Evolutionary conservation across 2,113 vertebrate genomes (phyloP).

Genomic region (Peromyscus californicus): DNA sequence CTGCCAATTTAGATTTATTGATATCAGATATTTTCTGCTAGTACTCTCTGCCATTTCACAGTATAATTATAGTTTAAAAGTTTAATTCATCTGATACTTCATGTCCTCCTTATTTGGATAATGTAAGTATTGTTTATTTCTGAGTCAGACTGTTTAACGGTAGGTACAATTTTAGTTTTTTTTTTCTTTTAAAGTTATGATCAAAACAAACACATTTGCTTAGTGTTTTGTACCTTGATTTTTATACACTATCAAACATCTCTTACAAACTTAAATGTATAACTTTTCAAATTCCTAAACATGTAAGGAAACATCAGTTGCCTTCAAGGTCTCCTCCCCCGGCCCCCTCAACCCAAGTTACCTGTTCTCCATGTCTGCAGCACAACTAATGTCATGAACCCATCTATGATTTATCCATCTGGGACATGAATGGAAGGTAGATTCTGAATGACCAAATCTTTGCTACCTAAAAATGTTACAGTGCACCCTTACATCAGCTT

Average conservation of each 20-base stretch:
- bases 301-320: neutral
- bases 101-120: neutral
- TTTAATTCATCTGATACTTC: neutral
- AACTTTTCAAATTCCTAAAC: neutral
- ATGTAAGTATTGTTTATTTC: neutral
- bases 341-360: neutral
- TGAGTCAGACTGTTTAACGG: neutral
- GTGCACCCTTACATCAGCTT: neutral
- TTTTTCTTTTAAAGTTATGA: neutral
- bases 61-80: neutral
- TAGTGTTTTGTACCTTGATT: neutral
- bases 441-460: neutral
- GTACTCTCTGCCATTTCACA: neutral
- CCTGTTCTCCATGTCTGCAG: neutral
- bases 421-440: neutral
- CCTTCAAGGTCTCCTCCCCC: neutral
- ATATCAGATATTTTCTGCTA: neutral
- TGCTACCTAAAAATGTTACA: neutral
- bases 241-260: neutral
- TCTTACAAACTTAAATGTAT: neutral
- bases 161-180: neutral
- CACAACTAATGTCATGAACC: neutral
- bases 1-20: slow-evolving; percentile 8
- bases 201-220: slow-evolving; percentile 33
- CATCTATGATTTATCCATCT: neutral